Percentiles rank a stretch among this genome's conserved stretches.
Conservation (phyloP, 2,113 vertebrate genomes). For the Psammodynastes pulverulentus region DNA sequence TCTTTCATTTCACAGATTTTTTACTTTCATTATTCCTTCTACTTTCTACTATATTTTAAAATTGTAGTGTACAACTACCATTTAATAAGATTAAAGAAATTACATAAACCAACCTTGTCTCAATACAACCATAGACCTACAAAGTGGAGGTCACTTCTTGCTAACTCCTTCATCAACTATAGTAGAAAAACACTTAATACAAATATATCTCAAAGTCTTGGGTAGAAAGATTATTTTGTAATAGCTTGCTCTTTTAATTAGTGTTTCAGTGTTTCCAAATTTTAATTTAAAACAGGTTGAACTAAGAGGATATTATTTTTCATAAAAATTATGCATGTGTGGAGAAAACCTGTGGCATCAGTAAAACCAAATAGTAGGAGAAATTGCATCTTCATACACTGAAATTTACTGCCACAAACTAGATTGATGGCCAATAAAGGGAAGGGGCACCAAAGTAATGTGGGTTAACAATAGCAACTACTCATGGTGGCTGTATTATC, state of each 20-base stretch:
- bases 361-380: not conserved
- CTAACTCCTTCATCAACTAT: not conserved
- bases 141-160: not conserved
- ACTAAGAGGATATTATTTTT: not conserved
- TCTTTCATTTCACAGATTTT: not conserved
- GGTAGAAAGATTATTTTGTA: not conserved
- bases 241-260: not conserved
- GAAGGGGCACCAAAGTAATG: not conserved
- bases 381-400: not conserved
- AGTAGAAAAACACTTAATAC: not conserved
- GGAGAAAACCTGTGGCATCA: not conserved
- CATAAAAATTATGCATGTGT: not conserved
- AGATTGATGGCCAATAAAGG: not conserved
- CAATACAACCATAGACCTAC: not conserved
- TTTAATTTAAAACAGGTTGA: not conserved
- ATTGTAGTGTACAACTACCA: not conserved
- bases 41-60: not conserved
- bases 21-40: not conserved
- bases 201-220: not conserved
- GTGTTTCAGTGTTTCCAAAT: not conserved
- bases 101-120: not conserved
- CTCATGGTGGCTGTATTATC: not conserved
- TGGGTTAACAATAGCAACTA: not conserved
- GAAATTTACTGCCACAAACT: not conserved
- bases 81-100: not conserved